phyloP scores from a whole-genome alignment of 2,888 invertebrate genomes.

The Melitaea athalia region DNA sequence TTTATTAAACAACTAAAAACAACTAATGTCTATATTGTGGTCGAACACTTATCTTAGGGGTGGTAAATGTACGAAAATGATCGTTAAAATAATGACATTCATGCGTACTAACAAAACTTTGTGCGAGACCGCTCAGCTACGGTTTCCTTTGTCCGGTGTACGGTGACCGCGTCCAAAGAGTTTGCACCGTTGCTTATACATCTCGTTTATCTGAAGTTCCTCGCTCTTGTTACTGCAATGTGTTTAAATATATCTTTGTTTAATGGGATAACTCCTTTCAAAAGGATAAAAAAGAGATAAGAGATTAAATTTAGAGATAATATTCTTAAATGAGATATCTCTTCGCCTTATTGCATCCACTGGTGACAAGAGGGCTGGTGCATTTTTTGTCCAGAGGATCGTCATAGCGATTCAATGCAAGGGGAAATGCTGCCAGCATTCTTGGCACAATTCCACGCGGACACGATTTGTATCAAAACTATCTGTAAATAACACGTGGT shows the following conservation, averaged over 20 bases:
- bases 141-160: slow-evolving; percentile 46
- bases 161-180: slow-evolving; percentile 45
- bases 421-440: no score
- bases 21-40: neutral
- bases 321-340: no score
- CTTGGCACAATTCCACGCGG: no score
- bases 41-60: slow-evolving; percentile 3
- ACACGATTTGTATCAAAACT: no score
- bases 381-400: no score
- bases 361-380: no score
- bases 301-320: no score
- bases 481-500: no score
- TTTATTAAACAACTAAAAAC: neutral
- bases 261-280: no score
- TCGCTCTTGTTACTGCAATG: slow-evolving; percentile 10
- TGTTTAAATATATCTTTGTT: neutral
- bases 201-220: slow-evolving; percentile 45
- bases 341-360: no score
- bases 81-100: slow-evolving; percentile 70
- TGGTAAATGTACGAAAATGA: slow-evolving; percentile 26
- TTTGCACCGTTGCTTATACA: slow-evolving; percentile 9
- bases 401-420: no score
- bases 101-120: slow-evolving; percentile 58
- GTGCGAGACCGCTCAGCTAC: slow-evolving; percentile 60
- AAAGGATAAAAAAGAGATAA: no score